Percentiles rank a stretch among this genome's conserved stretches.
These are phyloP conservation scores for Agriopis leucophaearia DNA, from an alignment of 2,888 invertebrate genomes.

Conservation along the genomic window DNA sequence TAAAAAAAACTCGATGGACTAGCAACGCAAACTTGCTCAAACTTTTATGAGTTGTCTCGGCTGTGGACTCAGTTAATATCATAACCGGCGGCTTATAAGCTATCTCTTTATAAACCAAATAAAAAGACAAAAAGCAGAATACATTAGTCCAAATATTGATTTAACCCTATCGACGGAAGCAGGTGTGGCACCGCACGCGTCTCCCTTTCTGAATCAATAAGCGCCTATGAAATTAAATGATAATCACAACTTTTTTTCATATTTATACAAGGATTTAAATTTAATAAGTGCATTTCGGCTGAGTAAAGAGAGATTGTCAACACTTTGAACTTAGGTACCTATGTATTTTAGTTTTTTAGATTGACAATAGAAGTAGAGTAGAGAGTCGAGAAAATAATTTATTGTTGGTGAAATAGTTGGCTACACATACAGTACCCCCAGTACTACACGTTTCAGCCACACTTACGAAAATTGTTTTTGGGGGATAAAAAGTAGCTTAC, in stretches of 20 bases:
- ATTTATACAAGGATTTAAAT: constrained; percentile 79
- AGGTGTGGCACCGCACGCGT: constrained; percentile 84
- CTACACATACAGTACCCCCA: too few species aligned
- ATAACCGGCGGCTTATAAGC: constrained; percentile 24
- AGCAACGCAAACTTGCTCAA: background rate
- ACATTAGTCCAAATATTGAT: constrained; percentile 85
- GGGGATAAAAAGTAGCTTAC: too few species aligned
- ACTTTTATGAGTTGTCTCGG: background rate
- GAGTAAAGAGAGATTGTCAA: constrained; percentile 60
- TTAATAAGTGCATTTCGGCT: constrained; percentile 77
- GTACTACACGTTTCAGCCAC: too few species aligned
- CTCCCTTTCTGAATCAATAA: constrained; percentile 75
- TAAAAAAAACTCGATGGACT: background rate
- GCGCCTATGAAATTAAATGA: constrained; percentile 86
- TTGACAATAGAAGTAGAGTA: too few species aligned
- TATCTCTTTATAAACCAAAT: constrained; percentile 38
- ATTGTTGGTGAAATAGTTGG: too few species aligned
- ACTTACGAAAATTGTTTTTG: too few species aligned
- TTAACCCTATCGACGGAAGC: constrained; percentile 86
- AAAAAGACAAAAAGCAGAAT: constrained; percentile 77
- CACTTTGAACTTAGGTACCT: constrained; percentile 32
- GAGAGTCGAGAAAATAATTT: too few species aligned
- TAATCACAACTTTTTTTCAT: constrained; percentile 82
- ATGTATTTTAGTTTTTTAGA: background rate
- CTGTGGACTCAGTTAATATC: constrained; percentile 12